These are phyloP conservation scores for Polypedilum pembai DNA, from an alignment of 1,140 invertebrate genomes.

Conservation along the genomic window DNA sequence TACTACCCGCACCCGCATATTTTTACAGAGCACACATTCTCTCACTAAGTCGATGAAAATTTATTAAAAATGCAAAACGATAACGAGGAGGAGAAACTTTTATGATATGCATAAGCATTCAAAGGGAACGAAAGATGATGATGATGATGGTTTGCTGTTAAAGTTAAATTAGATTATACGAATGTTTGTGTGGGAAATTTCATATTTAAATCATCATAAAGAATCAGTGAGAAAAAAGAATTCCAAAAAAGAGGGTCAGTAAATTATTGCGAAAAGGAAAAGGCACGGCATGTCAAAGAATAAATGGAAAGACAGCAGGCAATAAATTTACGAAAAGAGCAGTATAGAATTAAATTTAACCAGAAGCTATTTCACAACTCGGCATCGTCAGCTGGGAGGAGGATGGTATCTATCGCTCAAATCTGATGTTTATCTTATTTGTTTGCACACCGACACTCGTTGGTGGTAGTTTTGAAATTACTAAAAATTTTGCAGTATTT, in stretches of 20 bases:
- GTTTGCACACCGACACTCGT: too few relatives aligned
- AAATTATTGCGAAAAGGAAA: slow-evolving; percentile 13
- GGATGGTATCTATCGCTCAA: too few relatives aligned
- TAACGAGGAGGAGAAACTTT: background rate
- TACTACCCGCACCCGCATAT: slow-evolving; percentile 1
- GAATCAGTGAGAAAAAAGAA: background rate
- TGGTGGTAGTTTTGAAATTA: too few relatives aligned
- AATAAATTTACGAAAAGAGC: background rate
- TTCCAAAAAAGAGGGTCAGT: slow-evolving; percentile 14
- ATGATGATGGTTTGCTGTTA: background rate
- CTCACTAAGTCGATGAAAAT: background rate
- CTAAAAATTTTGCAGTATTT: too few relatives aligned
- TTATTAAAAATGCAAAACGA: slow-evolving; percentile 10
- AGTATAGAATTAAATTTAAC: too few relatives aligned
- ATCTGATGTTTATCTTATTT: too few relatives aligned
- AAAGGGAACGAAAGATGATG: background rate
- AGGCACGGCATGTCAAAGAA: slow-evolving; percentile 9
- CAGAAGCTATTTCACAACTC: too few relatives aligned
- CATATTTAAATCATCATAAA: background rate
- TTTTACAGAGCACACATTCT: background rate
- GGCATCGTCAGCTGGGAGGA: too few relatives aligned
- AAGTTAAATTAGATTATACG: too few relatives aligned
- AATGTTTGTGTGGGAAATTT: too few relatives aligned
- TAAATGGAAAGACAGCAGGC: background rate
- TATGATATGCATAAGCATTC: background rate